These are phyloP conservation scores for Hystrix brachyura DNA, from an alignment of 2,113 vertebrate genomes.

Conservation along the genomic window DNA sequence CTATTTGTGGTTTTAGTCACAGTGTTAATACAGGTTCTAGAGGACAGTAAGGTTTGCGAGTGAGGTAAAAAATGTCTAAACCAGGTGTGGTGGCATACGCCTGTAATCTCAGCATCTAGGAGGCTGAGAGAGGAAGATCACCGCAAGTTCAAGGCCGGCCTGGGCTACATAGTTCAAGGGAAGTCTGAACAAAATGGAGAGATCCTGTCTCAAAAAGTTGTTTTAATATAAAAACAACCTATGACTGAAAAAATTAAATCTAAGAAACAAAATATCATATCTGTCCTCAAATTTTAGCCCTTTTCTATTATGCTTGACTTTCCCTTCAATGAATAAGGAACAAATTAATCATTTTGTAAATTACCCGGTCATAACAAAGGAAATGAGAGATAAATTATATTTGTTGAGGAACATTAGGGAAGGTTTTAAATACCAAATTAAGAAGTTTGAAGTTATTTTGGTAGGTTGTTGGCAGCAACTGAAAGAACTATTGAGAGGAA, in stretches of 20 bases:
- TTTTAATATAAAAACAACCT: conserved; percentile 6
- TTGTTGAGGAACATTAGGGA: not conserved
- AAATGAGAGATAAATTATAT: not conserved
- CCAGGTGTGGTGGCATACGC: not conserved
- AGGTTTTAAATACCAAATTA: not conserved
- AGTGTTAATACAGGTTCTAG: not conserved
- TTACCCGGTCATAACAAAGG: not conserved
- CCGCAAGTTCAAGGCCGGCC: not conserved
- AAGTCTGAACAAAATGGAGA: not conserved
- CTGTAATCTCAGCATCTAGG: not conserved
- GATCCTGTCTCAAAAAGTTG: not conserved
- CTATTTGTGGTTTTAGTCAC: not conserved
- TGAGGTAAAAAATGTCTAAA: not conserved
- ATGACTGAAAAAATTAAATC: not conserved
- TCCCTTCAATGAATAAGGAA: not conserved
- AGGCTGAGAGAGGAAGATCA: not conserved
- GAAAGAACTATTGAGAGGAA: not conserved
- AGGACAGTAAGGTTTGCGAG: not conserved
- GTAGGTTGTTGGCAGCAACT: not conserved
- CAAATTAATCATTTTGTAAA: not conserved
- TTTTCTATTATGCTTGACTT: not conserved
- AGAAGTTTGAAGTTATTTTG: not conserved
- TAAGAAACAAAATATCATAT: not conserved
- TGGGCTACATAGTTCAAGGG: not conserved
- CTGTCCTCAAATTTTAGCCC: not conserved